Percentiles rank a stretch among this genome's conserved stretches.
Conservation (phyloP, 2,797 vertebrate genomes). For the Catamblyrhynchus diadema region DNA sequence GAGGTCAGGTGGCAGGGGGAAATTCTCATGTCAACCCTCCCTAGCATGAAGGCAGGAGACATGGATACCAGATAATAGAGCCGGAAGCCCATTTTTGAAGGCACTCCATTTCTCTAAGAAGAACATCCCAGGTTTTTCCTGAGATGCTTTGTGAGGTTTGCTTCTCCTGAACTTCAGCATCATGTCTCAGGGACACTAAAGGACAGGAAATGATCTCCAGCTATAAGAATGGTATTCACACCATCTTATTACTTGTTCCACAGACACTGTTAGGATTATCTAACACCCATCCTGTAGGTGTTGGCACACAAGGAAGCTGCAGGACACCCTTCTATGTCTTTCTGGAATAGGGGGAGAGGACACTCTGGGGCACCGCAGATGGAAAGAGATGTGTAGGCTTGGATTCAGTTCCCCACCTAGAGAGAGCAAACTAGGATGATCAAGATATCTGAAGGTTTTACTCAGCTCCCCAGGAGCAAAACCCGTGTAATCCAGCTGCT, state of each 20-base stretch:
- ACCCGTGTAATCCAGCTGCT: rapidly evolving
- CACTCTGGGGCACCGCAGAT: too few relatives aligned
- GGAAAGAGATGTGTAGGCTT: not conserved
- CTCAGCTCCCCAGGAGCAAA: rapidly evolving
- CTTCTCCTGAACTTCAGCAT: not conserved
- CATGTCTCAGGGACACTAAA: not conserved
- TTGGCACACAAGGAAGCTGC: not conserved
- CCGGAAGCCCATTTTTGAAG: not conserved
- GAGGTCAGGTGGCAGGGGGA: not conserved
- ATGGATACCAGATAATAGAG: not conserved
- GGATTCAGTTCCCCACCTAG: not conserved
- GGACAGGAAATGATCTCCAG: not conserved
- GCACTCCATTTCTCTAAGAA: not conserved
- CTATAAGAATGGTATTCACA: not conserved
- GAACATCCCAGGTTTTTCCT: not conserved
- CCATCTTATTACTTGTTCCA: not conserved
- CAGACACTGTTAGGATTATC: not conserved
- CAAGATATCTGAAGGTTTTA: not conserved
- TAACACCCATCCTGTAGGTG: rapidly evolving
- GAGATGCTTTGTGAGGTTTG: not conserved
- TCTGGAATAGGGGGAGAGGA: not conserved
- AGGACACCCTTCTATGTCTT: not conserved
- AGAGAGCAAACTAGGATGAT: not conserved
- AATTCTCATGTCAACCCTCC: not conserved
- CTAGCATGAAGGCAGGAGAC: not conserved